Percentiles rank a stretch among this genome's conserved stretches.
Conservation (phyloP, 2,888 invertebrate genomes). For the Cataglyphis livida region DNA sequence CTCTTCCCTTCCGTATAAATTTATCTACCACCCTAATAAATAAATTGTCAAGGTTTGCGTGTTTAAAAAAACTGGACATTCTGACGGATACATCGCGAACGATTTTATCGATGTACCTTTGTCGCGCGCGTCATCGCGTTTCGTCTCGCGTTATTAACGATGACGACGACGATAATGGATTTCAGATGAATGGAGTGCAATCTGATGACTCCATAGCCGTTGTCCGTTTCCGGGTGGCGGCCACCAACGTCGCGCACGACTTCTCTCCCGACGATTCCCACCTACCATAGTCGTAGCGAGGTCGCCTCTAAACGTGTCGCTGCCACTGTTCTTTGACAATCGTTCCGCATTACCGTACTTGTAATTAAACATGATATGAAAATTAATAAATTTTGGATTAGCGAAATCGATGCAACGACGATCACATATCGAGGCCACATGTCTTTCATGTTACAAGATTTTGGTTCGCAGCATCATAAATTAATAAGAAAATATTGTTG, state of each 20-base stretch:
- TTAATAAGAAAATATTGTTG: neutral
- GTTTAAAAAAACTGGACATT: neutral
- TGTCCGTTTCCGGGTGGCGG: constrained; percentile 72
- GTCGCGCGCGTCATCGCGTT: neutral
- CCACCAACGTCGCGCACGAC: constrained; percentile 76
- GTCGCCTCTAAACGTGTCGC: constrained; percentile 68
- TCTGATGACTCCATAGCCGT: constrained; percentile 59
- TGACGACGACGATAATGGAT: constrained; percentile 56
- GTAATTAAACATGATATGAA: constrained; percentile 73
- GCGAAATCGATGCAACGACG: constrained; percentile 14
- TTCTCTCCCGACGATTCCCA: constrained; percentile 70
- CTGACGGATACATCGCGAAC: neutral
- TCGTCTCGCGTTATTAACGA: constrained; percentile 37
- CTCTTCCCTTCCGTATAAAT: constrained; percentile 4
- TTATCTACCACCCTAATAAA: constrained; percentile 32
- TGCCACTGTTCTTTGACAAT: constrained; percentile 74
- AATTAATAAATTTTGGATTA: constrained; percentile 61
- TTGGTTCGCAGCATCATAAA: neutral
- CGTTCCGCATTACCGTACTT: constrained; percentile 67
- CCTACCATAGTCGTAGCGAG: constrained; percentile 64
- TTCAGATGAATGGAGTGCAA: constrained; percentile 62
- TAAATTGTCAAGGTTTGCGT: constrained; percentile 29
- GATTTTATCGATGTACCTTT: constrained; percentile 23
- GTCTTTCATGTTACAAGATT: neutral
- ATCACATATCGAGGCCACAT: neutral